Base-by-base conservation (phyloP, 2,888 invertebrate species). In the Euclidia mi region DNA sequence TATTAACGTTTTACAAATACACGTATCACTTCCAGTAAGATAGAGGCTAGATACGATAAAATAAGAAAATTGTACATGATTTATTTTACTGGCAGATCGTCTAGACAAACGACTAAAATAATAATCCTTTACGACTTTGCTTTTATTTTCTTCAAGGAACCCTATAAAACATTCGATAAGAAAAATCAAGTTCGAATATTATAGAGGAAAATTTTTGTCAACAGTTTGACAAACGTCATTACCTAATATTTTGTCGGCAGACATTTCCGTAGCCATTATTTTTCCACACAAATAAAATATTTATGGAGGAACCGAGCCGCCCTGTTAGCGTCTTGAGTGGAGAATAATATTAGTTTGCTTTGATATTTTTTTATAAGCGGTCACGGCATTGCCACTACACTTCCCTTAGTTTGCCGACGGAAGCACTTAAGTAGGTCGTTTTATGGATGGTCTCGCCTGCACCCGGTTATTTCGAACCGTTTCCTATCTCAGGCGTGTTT, bases 401-500 rank as follows among this genome's bases (percentile, higher is more conserved):
- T 44, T 55, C 31, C 10, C 29, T 25, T 46, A 56, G 47, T 50
- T 77, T 68, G 46, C 45, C 41, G 35, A 43, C 52, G 51, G 29
- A 60, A 62, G 49, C 56, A 64, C 56, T 65, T 71, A 64, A 42
- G 45, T 20, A 37, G 51, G 43, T 61, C 58, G 57, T 65, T 78
- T 58, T 45, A 51, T 52, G 52, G 43, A 31, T 43, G 41, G 35
- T 43, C 40, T 62, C 71, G 78, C 79, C 71, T 76, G 76, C 48
- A 73, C 60, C 68, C 58, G 51, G 51, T 68, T 71, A 74, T 75
- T 75, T 69, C 50, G 38, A 67, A 34, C 56, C 63, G 32, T 55
- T 67, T 56, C 48, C 58, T 65, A 57, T 49, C 41, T 37, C 49
- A 28, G 25, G 28, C 60, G 42, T 70, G 67, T 71, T 77, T 78